These are phyloP conservation scores for Dryas iulia DNA, from an alignment of 1,140 invertebrate genomes.

Conservation along the genomic window DNA sequence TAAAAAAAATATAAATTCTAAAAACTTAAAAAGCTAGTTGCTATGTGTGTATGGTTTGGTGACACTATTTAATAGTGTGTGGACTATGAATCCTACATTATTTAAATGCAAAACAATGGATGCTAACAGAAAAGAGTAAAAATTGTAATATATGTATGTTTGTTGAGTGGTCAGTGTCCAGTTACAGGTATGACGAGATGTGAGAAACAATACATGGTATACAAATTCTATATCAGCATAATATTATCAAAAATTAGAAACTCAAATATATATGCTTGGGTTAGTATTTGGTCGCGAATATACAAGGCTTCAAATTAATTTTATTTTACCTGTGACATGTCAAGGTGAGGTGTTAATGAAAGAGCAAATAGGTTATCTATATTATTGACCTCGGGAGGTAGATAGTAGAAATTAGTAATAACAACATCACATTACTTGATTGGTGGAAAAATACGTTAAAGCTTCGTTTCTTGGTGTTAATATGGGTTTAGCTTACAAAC, in stretches of 20 bases:
- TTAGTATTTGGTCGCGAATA: not conserved
- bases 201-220: too few species aligned
- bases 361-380: conserved; percentile 15
- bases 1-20: conserved; percentile 14
- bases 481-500: conserved; percentile 26
- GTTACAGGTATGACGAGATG: too few species aligned
- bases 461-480: conserved; percentile 36
- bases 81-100: not conserved
- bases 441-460: conserved; percentile 28
- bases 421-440: not conserved
- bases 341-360: conserved; percentile 1
- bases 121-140: not conserved
- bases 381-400: conserved; percentile 43
- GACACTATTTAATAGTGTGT: not conserved
- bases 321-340: conserved; percentile 12
- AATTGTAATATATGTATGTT: not conserved
- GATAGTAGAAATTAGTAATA: conserved; percentile 24
- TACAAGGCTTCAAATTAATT: not conserved
- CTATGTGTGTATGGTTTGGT: not conserved
- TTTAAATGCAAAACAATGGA: not conserved
- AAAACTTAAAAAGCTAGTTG: not conserved
- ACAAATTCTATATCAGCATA: not conserved
- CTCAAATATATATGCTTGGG: not conserved
- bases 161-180: not conserved
- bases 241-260: not conserved